Evolutionary conservation across 2,797 vertebrate genomes (phyloP).

Genomic region (Schizopygopsis pylzovi): DNA sequence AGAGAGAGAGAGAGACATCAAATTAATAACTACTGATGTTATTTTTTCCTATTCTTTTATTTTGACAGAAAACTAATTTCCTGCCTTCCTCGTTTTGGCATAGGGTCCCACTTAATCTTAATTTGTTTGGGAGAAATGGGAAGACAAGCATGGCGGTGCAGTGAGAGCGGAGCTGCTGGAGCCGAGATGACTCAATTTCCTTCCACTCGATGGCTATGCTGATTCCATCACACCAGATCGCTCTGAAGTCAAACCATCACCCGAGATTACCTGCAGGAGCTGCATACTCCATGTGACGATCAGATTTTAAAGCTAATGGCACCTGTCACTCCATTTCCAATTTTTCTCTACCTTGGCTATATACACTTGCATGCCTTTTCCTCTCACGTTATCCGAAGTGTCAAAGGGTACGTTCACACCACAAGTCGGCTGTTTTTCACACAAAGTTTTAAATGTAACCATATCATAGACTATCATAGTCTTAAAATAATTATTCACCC

Average conservation of each 20-base stretch:
- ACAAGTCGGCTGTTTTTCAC: not conserved
- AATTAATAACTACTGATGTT: slow-evolving; percentile 68
- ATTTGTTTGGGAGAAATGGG: slow-evolving; percentile 58
- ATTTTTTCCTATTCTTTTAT: slow-evolving; percentile 60
- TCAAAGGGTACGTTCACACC: not conserved
- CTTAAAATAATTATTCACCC: not conserved
- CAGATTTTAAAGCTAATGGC: slow-evolving; percentile 28
- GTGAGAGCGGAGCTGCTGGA: slow-evolving; percentile 28
- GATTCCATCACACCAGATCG: slow-evolving; percentile 40
- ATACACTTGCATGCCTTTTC: not conserved
- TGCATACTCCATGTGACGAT: not conserved
- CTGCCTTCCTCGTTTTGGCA: slow-evolving; percentile 49
- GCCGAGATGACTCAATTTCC: slow-evolving; percentile 47
- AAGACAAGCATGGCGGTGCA: slow-evolving; percentile 41
- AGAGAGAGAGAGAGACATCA: slow-evolving; percentile 53
- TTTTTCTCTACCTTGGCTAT: slow-evolving; percentile 40
- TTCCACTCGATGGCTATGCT: slow-evolving; percentile 35
- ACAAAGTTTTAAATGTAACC: not conserved
- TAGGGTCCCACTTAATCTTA: slow-evolving; percentile 62
- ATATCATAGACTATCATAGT: not conserved
- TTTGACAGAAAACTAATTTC: slow-evolving; percentile 68
- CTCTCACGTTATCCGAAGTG: not conserved
- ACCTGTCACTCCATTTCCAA: slow-evolving; percentile 13
- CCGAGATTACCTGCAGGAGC: slow-evolving; percentile 30
- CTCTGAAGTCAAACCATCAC: slow-evolving; percentile 38